Conservation (phyloP, 2,888 invertebrate genomes). For the Tetanocera ferruginea region DNA sequence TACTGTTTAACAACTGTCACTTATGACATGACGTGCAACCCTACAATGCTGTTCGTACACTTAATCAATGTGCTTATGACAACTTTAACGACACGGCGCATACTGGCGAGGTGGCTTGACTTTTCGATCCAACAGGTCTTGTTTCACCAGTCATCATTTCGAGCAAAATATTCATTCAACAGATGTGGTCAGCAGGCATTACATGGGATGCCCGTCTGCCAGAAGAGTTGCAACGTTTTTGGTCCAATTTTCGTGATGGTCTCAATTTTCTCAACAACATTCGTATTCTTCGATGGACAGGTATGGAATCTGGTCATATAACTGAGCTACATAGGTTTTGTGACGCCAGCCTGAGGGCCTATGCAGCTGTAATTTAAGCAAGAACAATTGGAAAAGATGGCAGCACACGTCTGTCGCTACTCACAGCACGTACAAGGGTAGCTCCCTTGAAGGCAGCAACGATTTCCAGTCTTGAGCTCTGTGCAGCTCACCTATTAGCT, state of each 20-base stretch:
- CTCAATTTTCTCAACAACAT: background rate
- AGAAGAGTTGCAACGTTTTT: no score
- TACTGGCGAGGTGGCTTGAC: no score
- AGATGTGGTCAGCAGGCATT: no score
- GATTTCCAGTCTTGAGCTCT: slow-evolving; percentile 4
- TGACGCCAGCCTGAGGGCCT: background rate
- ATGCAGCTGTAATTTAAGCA: background rate
- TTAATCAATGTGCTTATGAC: background rate
- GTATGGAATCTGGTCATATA: background rate
- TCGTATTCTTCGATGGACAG: background rate
- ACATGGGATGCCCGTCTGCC: no score
- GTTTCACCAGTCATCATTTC: no score
- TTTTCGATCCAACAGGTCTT: no score
- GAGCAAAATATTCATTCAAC: no score
- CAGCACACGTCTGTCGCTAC: no score
- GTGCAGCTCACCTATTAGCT: no score
- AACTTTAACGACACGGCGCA: no score
- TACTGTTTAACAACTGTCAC: background rate
- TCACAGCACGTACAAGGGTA: slow-evolving; percentile 24
- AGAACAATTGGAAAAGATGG: background rate
- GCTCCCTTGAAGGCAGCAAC: background rate
- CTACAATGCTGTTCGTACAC: background rate
- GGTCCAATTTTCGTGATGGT: no score
- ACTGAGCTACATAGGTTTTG: background rate
- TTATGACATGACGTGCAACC: background rate